Conservation (phyloP, 2,113 vertebrate species). For the Oryzias celebensis region DNA sequence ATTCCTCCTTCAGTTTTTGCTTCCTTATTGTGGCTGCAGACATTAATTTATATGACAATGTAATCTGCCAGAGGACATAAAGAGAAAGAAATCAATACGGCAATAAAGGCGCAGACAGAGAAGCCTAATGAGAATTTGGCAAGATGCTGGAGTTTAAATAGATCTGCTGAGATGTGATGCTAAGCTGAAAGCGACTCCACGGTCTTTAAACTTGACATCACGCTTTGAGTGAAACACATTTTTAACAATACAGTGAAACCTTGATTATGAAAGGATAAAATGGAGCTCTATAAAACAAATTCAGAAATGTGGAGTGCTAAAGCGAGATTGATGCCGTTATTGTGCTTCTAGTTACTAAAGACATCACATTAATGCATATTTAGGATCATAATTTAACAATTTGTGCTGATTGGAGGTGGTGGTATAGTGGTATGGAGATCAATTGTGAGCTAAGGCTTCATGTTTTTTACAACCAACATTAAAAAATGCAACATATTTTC, state of each 20-base stretch:
- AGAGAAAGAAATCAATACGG: slow-evolving; percentile 67
- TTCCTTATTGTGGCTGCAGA: slow-evolving; percentile 29
- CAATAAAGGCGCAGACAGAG: slow-evolving; percentile 57
- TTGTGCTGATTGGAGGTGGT: too few relatives aligned
- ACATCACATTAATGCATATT: too few relatives aligned
- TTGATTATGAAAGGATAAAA: not conserved
- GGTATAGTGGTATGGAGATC: too few relatives aligned
- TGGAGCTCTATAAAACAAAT: too few relatives aligned
- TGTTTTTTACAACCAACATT: too few relatives aligned
- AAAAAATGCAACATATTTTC: too few relatives aligned
- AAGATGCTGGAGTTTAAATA: slow-evolving; percentile 55
- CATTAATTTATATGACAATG: slow-evolving; percentile 72
- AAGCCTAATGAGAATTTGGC: slow-evolving; percentile 59
- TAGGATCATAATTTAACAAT: too few relatives aligned
- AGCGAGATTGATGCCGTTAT: too few relatives aligned
- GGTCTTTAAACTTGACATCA: slow-evolving; percentile 25
- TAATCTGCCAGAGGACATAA: slow-evolving; percentile 67
- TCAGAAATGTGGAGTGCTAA: too few relatives aligned
- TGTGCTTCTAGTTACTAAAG: too few relatives aligned
- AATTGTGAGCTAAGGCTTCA: too few relatives aligned
- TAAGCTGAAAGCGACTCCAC: slow-evolving; percentile 29
- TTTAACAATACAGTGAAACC: slow-evolving; percentile 4
- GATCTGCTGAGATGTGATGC: slow-evolving; percentile 60
- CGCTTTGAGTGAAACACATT: not conserved
- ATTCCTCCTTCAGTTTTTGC: not conserved